Evolutionary conservation across 2,797 vertebrate species (phyloP), one percentile per base, ranked within the genome.

Genomic region (Tapirus indicus): DNA sequence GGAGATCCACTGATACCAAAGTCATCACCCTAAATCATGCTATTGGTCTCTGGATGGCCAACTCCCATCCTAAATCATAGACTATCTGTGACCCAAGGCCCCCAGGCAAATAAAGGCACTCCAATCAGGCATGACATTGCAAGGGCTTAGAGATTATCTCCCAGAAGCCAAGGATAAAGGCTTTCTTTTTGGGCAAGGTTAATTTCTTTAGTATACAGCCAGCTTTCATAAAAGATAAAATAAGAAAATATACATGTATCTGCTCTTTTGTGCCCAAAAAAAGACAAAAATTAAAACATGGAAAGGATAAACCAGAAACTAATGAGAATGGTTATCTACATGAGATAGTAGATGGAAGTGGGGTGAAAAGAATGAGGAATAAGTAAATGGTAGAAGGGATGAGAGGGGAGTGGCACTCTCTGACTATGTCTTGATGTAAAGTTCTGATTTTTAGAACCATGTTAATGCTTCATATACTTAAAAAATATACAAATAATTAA

Each of bases 401-500:
- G 32, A 66, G 23, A 25, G 25, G 41, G 10, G 20, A 62, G 14
- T 64, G 69, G 54, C 7, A 83, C 44, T 44, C 52, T 89, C 85
- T 93, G 52, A 92, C 47, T 38, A 71, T 11, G 27, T 6, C 32
- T 91, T 68, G 60, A 75, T 91, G 29, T 47, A 44, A 77, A 91
- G 41, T 44, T 75, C 72, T 75, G 72, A 69, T 74, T 90, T 87
- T 93, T 18, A 82, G 60, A 74, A 94, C 35, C 29, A 69, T 54
- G 9, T 35, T 88, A 80, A 75, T 62, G 12, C 38, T 92, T 74
- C 66, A 62, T 49, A 49, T 84, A 71, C 32, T 54, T 78, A 41
- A 54, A 54, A 91, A 69, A 58, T 52, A 91, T 18, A 84, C 60
- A 83, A 83, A 95, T 52, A 69, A 58, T 68, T 77, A 78, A 79